Evolutionary conservation across 2,797 vertebrate genomes (phyloP).

Genomic region (Sorex maritimensis): DNA sequence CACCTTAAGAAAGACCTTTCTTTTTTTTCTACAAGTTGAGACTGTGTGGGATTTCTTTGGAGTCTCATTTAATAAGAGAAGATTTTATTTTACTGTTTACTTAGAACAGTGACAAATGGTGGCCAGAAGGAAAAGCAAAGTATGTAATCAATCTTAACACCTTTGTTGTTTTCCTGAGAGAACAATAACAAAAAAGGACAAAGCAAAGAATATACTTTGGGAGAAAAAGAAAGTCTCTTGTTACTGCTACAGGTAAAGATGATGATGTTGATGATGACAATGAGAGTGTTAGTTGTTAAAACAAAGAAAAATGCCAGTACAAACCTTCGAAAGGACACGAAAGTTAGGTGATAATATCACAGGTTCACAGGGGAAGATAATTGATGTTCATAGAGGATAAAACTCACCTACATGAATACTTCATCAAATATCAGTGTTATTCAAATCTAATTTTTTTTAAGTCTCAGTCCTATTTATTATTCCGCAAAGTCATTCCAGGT

Average conservation of each 20-base stretch:
- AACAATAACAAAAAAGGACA: slow-evolving; percentile 56
- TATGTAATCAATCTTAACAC: slow-evolving; percentile 88
- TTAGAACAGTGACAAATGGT: slow-evolving; percentile 89
- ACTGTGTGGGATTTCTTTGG: slow-evolving; percentile 83
- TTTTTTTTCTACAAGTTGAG: slow-evolving; percentile 78
- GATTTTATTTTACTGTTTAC: slow-evolving; percentile 87
- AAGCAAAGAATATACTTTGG: slow-evolving; percentile 62
- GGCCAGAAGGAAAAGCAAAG: slow-evolving; percentile 84
- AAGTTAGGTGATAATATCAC: neutral
- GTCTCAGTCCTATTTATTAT: neutral
- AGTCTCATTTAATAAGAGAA: slow-evolving; percentile 86
- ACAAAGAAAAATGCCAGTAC: neutral
- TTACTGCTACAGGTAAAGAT: slow-evolving; percentile 56
- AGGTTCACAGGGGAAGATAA: neutral
- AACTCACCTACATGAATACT: neutral
- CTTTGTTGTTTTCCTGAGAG: slow-evolving; percentile 72
- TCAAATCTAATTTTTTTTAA: neutral
- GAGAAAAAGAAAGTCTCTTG: slow-evolving; percentile 11
- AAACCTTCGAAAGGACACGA: neutral
- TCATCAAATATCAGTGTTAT: neutral
- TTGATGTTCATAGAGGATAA: neutral
- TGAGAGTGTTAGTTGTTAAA: neutral
- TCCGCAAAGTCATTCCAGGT: neutral
- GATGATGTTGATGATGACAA: neutral
- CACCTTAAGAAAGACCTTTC: slow-evolving; percentile 62